phyloP scores from a whole-genome alignment of 2,113 vertebrate species.

The Chaetodon trifascialis region DNA sequence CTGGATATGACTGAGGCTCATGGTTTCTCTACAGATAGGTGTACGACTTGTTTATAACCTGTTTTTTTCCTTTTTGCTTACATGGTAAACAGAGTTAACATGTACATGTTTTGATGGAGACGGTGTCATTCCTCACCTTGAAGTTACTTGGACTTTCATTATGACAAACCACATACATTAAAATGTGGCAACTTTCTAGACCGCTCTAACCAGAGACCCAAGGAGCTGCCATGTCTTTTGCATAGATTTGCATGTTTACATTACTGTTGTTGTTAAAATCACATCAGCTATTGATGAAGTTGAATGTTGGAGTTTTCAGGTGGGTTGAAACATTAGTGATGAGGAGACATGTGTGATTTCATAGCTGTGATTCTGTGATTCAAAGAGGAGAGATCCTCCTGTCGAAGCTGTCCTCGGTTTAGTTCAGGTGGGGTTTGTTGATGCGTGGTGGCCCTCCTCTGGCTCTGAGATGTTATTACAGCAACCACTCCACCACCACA shows the following conservation, averaged over 20 bases:
- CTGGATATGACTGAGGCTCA: slow-evolving; percentile 8
- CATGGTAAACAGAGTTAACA: background rate
- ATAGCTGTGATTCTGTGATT: background rate
- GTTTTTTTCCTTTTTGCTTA: too few species aligned
- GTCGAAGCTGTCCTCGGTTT: rapidly evolving
- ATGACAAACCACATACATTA: background rate
- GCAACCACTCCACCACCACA: background rate
- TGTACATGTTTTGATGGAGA: background rate
- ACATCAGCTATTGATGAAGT: background rate
- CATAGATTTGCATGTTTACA: background rate
- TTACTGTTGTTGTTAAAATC: background rate
- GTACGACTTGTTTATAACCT: background rate
- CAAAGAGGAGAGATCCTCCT: background rate
- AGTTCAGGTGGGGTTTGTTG: background rate
- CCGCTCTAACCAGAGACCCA: background rate
- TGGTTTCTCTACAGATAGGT: background rate
- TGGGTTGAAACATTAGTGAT: too few species aligned
- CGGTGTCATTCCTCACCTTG: background rate
- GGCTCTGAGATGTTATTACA: slow-evolving; percentile 51
- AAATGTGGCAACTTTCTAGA: background rate
- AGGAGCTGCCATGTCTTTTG: background rate
- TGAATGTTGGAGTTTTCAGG: background rate
- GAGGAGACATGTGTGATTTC: background rate
- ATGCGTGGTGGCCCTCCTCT: slow-evolving; percentile 60
- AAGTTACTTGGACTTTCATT: background rate